Base-by-base conservation (phyloP, 2,888 invertebrate genomes). In the Ectemnius lituratus region DNA sequence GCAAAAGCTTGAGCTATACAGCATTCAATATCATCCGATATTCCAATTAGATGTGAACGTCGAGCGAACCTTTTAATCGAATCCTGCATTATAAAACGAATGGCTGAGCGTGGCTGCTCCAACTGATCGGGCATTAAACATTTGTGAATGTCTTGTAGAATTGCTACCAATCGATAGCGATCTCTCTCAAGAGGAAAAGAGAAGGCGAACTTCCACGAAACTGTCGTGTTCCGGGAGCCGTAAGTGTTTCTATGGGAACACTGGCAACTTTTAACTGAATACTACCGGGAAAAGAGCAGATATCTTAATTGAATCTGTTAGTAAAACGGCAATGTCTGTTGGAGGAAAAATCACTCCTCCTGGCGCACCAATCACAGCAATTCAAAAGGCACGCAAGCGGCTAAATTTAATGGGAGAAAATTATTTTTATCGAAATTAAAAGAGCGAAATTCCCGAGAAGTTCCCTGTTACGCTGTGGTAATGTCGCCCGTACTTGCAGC, bases 221-320 rank as follows among this genome's bases (percentile, higher is more conserved):
- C 6, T 11, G 37, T 37, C 37, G 37, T 11, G 37, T 37, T 11
- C 37, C 37, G 37, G 37, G 14, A 20, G 49, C 58, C 62, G 70
- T 58, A 63, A 52, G 27, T 46, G 28, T 47, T 64, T 66, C 71
- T 45, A 62, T 52, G 16, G 59, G 57, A 60, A 60, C 62, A 65
- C 56, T 11, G 20, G 45, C 58, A 49, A 64, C 52, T 56, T 49
- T 67, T 52, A 58, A 62, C 68, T 65, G 72, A 76, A 66, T 57
- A 61, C 65, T 68, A 76, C 37, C 37, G 37, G 37, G 68, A 76
- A 67, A 67, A 68, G 72, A 69, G 62, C 46, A 62, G 77, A 76
- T 77, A 77, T 77, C 76, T 77, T 77, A 77, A 77, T 77, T 77
- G 77, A 77, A 77, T 77, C 77, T 76, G 76, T 77, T 76, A 62